Percentiles rank a stretch among this genome's conserved stretches.
Evolutionary conservation across 2,797 vertebrate species (phyloP).

Genomic region (Scolopax bukidnonensis): DNA sequence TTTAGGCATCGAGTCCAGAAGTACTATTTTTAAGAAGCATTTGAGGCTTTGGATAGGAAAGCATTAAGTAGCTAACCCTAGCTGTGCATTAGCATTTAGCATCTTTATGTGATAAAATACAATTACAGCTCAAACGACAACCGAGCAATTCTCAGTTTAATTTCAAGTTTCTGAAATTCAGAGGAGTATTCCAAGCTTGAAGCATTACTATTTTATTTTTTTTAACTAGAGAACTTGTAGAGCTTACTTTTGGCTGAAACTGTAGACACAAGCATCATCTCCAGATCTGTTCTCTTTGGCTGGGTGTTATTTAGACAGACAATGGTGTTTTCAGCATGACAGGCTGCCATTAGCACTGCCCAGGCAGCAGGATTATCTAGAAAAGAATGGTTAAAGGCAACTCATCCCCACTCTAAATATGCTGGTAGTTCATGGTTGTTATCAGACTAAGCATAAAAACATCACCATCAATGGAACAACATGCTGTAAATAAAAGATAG

Average conservation of each 20-base stretch:
- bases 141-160: background rate
- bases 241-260: slow-evolving; percentile 91
- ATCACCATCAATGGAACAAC: background rate
- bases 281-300: slow-evolving; percentile 77
- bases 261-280: slow-evolving; percentile 82
- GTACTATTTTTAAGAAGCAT: background rate
- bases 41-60: background rate
- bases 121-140: background rate
- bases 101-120: background rate
- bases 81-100: background rate
- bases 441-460: background rate
- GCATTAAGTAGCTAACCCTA: background rate
- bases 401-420: background rate
- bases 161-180: background rate
- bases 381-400: background rate
- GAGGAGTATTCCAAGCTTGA: background rate
- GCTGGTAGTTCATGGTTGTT: background rate
- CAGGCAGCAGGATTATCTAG: slow-evolving; percentile 91
- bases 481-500: background rate
- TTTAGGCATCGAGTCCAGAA: background rate
- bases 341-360: slow-evolving; percentile 94
- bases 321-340: slow-evolving; percentile 88
- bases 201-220: background rate
- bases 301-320: slow-evolving; percentile 79
- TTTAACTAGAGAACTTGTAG: background rate